A percentile compares a stretch with the other conserved stretches of the same genome.
Evolutionary conservation across 2,113 vertebrate species (phyloP).

Genomic region (Pongo abelii): DNA sequence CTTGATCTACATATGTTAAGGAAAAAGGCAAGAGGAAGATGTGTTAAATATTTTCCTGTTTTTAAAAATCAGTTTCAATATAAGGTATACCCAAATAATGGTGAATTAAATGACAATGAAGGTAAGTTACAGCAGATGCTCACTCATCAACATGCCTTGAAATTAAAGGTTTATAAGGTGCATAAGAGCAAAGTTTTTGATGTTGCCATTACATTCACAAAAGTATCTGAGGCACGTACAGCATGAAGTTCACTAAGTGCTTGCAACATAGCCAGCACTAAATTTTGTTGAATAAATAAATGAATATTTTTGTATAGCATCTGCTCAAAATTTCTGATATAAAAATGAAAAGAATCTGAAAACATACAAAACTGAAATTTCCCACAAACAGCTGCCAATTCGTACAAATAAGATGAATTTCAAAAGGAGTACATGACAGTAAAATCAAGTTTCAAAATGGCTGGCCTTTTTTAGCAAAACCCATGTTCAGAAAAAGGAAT

Average conservation of each 20-base stretch:
- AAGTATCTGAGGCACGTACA: background rate
- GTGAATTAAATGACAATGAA: background rate
- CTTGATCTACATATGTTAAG: background rate
- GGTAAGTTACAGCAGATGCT: background rate
- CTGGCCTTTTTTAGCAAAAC: slow-evolving; percentile 12
- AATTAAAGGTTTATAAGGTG: background rate
- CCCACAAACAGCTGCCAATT: background rate
- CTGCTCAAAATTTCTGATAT: background rate
- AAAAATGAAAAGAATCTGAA: background rate
- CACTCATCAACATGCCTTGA: background rate
- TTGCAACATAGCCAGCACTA: background rate
- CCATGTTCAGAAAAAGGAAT: background rate
- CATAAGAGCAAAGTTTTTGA: background rate
- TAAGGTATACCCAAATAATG: background rate
- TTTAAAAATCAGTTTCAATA: background rate
- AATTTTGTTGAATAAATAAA: background rate
- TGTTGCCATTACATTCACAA: background rate
- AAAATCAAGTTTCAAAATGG: slow-evolving; percentile 46
- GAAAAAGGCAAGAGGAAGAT: background rate
- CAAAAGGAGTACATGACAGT: background rate
- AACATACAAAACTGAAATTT: background rate
- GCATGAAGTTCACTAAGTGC: background rate
- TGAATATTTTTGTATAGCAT: background rate
- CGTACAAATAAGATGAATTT: background rate
- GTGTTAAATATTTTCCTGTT: background rate